phyloP scores from a whole-genome alignment of 2,888 invertebrate species.

The Atrina japonica region DNA sequence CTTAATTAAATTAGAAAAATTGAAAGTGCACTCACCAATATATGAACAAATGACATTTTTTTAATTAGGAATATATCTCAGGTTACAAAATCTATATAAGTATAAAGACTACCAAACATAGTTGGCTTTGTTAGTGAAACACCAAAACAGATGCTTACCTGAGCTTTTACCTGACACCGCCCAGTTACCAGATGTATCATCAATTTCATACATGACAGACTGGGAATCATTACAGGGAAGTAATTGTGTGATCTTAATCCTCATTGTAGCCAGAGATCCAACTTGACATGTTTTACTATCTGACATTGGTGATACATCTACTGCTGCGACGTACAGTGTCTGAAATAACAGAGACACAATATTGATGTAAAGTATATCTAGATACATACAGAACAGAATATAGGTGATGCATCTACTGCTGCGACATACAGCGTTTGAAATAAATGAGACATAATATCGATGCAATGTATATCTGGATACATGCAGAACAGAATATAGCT shows the following conservation, averaged over 20 bases:
- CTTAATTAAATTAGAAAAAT: no score
- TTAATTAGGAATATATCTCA: no score
- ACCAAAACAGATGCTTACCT: slow-evolving; percentile 83
- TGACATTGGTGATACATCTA: slow-evolving; percentile 87
- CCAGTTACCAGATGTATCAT: slow-evolving; percentile 86
- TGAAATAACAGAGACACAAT: slow-evolving; percentile 81
- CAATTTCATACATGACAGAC: slow-evolving; percentile 30
- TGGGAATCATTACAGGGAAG: background rate
- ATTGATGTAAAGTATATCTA: background rate
- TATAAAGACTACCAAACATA: no score
- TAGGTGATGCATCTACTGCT: slow-evolving; percentile 82
- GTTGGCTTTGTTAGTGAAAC: no score
- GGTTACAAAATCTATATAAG: no score
- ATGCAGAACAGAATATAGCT: background rate
- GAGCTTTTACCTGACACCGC: slow-evolving; percentile 94
- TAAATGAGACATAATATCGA: slow-evolving; percentile 48
- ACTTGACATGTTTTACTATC: slow-evolving; percentile 93
- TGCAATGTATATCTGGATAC: background rate
- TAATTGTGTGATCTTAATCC: slow-evolving; percentile 10
- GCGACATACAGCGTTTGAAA: slow-evolving; percentile 90
- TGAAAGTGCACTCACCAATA: no score
- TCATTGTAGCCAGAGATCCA: slow-evolving; percentile 83
- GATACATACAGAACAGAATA: background rate
- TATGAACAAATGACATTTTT: no score
- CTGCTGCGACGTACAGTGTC: slow-evolving; percentile 91